Percentiles rank a stretch among this genome's conserved stretches.
These are phyloP conservation scores for Cabera pusaria DNA, from an alignment of 2,888 invertebrate species.

Conservation along the genomic window DNA sequence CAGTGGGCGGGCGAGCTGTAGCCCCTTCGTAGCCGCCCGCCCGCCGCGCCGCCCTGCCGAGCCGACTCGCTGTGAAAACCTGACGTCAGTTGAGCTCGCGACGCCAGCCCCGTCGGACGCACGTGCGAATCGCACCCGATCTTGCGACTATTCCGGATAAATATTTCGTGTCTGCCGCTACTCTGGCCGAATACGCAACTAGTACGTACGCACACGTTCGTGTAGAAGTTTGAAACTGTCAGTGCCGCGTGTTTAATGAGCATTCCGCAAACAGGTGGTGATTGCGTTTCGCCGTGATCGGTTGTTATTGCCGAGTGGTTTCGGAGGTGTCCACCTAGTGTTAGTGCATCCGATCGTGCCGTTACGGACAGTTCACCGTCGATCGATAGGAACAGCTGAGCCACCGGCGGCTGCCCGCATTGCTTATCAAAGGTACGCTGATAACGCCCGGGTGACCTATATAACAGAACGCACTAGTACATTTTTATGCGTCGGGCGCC, in stretches of 20 bases:
- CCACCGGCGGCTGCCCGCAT: constrained; percentile 50
- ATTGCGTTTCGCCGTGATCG: constrained; percentile 60
- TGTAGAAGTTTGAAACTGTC: too few relatives aligned
- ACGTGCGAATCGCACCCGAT: constrained; percentile 23
- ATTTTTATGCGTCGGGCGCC: constrained; percentile 24
- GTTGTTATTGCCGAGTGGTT: constrained; percentile 53
- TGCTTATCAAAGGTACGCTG: constrained; percentile 59
- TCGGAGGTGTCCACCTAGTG: constrained; percentile 58
- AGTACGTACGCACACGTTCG: too few relatives aligned
- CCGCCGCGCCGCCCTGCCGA: constrained; percentile 46
- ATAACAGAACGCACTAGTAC: constrained; percentile 28
- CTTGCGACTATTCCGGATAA: constrained; percentile 45
- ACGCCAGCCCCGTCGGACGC: constrained; percentile 45
- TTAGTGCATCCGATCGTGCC: constrained; percentile 54
- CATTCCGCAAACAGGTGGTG: constrained; percentile 61
- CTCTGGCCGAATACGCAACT: constrained; percentile 31
- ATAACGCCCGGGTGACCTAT: constrained; percentile 47
- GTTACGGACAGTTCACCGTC: constrained; percentile 29
- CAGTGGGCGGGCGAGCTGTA: constrained; percentile 68
- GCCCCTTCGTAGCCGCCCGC: constrained; percentile 56
- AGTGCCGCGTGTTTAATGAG: constrained; percentile 34
- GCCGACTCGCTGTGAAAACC: constrained; percentile 39
- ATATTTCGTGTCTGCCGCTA: constrained; percentile 30
- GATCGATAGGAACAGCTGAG: constrained; percentile 74
- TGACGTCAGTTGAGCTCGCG: constrained; percentile 71